Evolutionary conservation across 1,140 invertebrate species (phyloP), one percentile per base, ranked within the genome.

Genomic region (Pachypeltis micranthus): DNA sequence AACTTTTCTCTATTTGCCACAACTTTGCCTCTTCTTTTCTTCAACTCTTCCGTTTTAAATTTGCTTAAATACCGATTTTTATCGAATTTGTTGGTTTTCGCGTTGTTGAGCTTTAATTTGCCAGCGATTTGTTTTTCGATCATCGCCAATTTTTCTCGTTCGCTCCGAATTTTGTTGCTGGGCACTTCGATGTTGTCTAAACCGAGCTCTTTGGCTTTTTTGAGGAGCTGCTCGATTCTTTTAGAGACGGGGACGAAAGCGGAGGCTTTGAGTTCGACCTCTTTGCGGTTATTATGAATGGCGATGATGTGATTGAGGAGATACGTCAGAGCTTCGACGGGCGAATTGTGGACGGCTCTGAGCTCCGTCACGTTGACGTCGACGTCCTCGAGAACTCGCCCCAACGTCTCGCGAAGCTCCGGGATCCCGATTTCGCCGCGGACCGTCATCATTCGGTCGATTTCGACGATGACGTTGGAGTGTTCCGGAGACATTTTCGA

Each of bases 61-160:
- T 51, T 21, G 47, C 47, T 51, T 51, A 4, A 21, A 4, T 16
- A n/a, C 34, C 34, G 7, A 39, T 21, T 3, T 51, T 51, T 10
- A 51, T 10, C 19, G 12, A 16, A 16, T 10, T 21, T 21, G 47
- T 21, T 21, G 12, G 47, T 10, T 16, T 16, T 51, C 12, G 23
- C 12, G 21, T 10, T 16, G 4, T 51, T 51, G 4, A 51, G 23
- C 19, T 51, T 51, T 21, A 51, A 10, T 4, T 21, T 10, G 4
- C 47, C 47, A 4, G 23, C 23, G 21, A 51, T 51, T 21, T 51
- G 47, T 51, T 51, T 51, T 51, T 51, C 47, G 4, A 51, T 4
- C 47, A 51, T 51, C 4, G 47, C 47, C 47, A 51, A 21, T 51
- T 51, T 51, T 4, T 10, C 47, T 51, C 47, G 47, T 51, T 51